Evolutionary conservation across 1,140 invertebrate species (phyloP), one percentile per base, ranked within the genome.

Genomic region (Sitodiplosis mosellana): DNA sequence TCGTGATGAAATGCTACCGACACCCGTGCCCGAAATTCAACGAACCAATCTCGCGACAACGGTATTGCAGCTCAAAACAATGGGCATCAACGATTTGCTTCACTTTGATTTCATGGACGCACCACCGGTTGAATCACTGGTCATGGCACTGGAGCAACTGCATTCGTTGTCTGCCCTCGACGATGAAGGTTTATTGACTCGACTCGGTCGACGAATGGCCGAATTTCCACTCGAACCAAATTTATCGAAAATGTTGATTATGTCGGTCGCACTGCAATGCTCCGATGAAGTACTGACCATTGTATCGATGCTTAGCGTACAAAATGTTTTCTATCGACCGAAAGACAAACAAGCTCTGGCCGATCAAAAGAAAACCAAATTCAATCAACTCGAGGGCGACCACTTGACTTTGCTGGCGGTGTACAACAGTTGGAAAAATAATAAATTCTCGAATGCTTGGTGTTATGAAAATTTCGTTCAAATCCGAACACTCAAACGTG

Each of bases 91-190:
- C 66, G 95, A 99, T 68, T 69, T 99, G n/a, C 66, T 99, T n/a
- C 84, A 93, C 59, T 99, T 99, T 66, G 94, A 99, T 70, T 99
- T 99, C 66, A 99, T 99, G 95, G 96, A 99, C 66, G 88, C 95
- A 0, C 96, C 96, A 10, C 94, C 95, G 0, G 89, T 95, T 8
- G 90, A 95, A 64, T 87, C 92, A 0, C 72, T 99, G 40, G 92
- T 99, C 14, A 94, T 96, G 78, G 96, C 96, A 5, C 69, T 99
- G 50, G 93, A 97, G 63, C 89, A 95, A 54, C 69, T 99, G 22
- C 94, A 99, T 69, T 96, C 93, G 10, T 70, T 99, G 0, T 94
- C 90, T 53, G 95, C 96, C 1, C 69, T 99, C 0, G 95, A 99
- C 65, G 87, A 96, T 59, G 93, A 99, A 69, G 95, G 94, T 2